phyloP scores from a whole-genome alignment of 2,888 invertebrate species.

The Gryllus longicercus region DNA sequence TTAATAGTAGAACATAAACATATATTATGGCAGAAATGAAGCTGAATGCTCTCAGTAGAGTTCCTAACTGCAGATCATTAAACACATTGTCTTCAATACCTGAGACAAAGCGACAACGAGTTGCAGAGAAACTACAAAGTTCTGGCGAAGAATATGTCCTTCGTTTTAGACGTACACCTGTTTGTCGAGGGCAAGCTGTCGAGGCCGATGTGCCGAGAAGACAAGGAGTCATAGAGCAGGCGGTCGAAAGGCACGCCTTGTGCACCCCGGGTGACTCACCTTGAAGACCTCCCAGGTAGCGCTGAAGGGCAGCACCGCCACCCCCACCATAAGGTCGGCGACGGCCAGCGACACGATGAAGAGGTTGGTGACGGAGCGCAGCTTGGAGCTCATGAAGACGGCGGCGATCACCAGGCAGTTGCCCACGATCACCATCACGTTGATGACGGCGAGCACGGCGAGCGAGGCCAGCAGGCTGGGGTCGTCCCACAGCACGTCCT shows the following conservation, averaged over 20 bases:
- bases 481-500: slow-evolving; percentile 75
- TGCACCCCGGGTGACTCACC: slow-evolving; percentile 52
- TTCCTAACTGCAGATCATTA: too few species aligned
- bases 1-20: too few species aligned
- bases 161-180: too few species aligned
- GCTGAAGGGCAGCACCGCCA: slow-evolving; percentile 93
- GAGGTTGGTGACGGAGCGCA: slow-evolving; percentile 92
- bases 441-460: slow-evolving; percentile 75
- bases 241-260: background rate
- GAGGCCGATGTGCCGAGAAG: too few species aligned
- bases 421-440: slow-evolving; percentile 83
- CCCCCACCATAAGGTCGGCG: slow-evolving; percentile 92
- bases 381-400: slow-evolving; percentile 84
- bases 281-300: slow-evolving; percentile 91
- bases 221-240: too few species aligned
- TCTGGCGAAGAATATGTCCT: too few species aligned
- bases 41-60: too few species aligned
- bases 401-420: slow-evolving; percentile 91
- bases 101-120: too few species aligned
- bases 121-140: too few species aligned
- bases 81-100: too few species aligned
- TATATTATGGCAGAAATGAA: too few species aligned
- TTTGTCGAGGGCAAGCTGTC: too few species aligned
- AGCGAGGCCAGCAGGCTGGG: slow-evolving; percentile 72
- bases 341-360: slow-evolving; percentile 96